Conservation (phyloP, 2,113 vertebrate species). For the Procapra przewalskii region DNA sequence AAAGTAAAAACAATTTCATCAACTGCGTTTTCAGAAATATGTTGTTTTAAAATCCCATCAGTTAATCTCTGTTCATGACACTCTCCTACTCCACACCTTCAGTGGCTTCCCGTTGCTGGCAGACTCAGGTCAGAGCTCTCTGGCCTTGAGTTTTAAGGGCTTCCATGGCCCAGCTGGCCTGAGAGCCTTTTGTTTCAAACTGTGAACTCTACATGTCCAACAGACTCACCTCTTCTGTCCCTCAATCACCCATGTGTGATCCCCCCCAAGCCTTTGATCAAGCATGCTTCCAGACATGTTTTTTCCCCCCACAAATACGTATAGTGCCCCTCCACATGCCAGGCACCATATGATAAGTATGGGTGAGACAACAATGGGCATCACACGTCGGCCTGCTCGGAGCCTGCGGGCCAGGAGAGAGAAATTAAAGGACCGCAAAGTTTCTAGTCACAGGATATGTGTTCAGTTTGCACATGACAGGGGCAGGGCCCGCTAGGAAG, state of each 20-base stretch:
- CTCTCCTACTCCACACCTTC: not conserved
- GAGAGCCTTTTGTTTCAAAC: not conserved
- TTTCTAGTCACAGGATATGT: not conserved
- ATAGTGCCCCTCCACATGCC: not conserved
- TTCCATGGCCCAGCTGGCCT: not conserved
- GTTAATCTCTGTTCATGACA: not conserved
- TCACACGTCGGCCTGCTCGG: not conserved
- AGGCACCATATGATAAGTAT: not conserved
- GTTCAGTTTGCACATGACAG: not conserved
- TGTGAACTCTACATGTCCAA: not conserved
- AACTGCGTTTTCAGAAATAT: not conserved
- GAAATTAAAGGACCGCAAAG: not conserved
- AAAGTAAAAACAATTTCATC: not conserved
- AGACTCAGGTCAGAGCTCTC: not conserved
- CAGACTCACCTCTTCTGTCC: not conserved
- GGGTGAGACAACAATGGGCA: not conserved
- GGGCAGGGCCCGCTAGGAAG: not conserved
- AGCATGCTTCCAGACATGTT: not conserved
- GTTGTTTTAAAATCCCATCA: not conserved
- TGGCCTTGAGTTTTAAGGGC: not conserved
- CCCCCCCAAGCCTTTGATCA: not conserved
- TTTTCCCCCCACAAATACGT: not conserved
- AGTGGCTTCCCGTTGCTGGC: not conserved
- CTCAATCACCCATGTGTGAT: not conserved
- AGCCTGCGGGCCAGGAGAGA: not conserved